Conservation (phyloP, 2,888 invertebrate species). For the Drosophila borborema region DNA sequence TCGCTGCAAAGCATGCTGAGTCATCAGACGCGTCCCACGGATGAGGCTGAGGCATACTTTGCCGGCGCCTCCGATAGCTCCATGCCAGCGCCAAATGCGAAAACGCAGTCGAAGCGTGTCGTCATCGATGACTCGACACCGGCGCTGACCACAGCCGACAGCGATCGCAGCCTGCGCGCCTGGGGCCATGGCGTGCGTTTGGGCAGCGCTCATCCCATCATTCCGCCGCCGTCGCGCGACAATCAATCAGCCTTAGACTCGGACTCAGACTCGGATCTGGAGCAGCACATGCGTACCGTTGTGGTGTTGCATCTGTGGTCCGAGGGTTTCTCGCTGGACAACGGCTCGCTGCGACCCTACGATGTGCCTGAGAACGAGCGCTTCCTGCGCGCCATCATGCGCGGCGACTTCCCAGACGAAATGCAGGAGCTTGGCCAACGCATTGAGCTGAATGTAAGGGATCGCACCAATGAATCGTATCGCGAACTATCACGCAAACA, state of each 20-base stretch:
- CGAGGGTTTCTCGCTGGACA: conserved; percentile 68
- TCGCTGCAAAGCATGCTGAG: conserved; percentile 41
- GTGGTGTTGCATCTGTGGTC: conserved; percentile 66
- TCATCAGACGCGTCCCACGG: background rate
- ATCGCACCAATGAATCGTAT: conserved; percentile 63
- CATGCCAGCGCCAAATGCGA: background rate
- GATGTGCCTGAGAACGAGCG: conserved; percentile 61
- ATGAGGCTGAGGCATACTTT: conserved; percentile 24
- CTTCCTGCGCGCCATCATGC: conserved; percentile 59
- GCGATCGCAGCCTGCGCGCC: conserved; percentile 61
- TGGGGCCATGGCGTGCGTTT: conserved; percentile 64
- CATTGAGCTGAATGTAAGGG: conserved; percentile 53
- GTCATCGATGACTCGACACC: conserved; percentile 60
- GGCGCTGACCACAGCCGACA: conserved; percentile 62
- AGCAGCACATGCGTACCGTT: conserved; percentile 40
- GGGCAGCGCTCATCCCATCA: conserved; percentile 67
- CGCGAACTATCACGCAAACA: conserved; percentile 50
- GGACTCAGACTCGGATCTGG: conserved; percentile 51
- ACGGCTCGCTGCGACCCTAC: conserved; percentile 53
- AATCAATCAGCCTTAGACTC: background rate
- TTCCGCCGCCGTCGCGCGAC: conserved; percentile 45
- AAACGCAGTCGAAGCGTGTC: conserved; percentile 33
- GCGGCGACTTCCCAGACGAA: conserved; percentile 65
- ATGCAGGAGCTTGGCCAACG: conserved; percentile 42
- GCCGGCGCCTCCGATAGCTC: conserved; percentile 42